Conservation (phyloP, 2,888 invertebrate species). For the Eupithecia tripunctaria region DNA sequence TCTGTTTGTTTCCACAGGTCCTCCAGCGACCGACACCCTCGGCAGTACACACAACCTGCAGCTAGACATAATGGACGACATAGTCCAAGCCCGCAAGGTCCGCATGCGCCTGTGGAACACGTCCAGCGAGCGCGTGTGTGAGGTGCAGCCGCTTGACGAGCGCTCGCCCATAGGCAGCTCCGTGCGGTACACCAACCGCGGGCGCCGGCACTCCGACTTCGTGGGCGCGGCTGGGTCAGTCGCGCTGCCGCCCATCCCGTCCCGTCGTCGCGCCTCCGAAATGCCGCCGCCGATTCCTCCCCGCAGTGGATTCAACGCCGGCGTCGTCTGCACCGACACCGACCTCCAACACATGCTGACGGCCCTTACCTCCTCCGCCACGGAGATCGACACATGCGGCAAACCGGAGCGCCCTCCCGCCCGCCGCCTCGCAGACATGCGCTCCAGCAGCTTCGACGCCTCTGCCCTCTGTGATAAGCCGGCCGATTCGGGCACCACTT, state of each 20-base stretch:
- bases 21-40: conserved; percentile 88
- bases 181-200: conserved; percentile 86
- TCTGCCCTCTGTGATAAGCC: conserved; percentile 86
- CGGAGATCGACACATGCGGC: conserved; percentile 90
- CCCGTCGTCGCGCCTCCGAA: conserved; percentile 89
- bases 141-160: conserved; percentile 92
- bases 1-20: conserved; percentile 69
- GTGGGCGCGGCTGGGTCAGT: conserved; percentile 67
- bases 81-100: conserved; percentile 91
- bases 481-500: conserved; percentile 85
- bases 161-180: conserved; percentile 79
- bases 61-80: conserved; percentile 95
- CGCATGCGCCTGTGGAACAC: conserved; percentile 94
- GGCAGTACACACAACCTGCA: conserved; percentile 93
- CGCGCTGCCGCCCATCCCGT: conserved; percentile 85
- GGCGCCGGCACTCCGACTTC: conserved; percentile 90
- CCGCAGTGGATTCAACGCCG: conserved; percentile 67
- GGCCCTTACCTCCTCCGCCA: conserved; percentile 91
- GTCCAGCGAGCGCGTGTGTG: conserved; percentile 91
- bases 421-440: conserved; percentile 86
- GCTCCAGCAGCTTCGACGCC: conserved; percentile 94
- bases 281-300: conserved; percentile 85
- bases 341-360: conserved; percentile 92
- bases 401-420: conserved; percentile 82
- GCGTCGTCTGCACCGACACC: conserved; percentile 92